These are phyloP conservation scores for Eciton burchellii DNA, from an alignment of 1,140 invertebrate species.

Conservation along the genomic window DNA sequence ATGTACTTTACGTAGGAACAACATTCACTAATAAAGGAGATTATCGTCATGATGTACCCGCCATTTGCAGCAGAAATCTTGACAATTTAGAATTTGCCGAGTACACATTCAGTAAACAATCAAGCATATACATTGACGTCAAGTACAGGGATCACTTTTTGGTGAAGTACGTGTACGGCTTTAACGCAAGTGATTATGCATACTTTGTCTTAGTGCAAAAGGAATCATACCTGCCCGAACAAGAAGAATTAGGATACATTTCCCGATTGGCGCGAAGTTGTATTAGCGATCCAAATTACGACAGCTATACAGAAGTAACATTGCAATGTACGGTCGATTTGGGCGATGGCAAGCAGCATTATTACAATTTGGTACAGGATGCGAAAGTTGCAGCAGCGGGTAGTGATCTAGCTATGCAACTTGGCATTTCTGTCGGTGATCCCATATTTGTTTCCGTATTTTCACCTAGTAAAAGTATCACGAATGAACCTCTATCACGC, in stretches of 20 bases:
- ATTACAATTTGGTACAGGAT: conserved; percentile 96
- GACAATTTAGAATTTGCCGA: conserved; percentile 92
- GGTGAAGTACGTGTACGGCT: conserved; percentile 98
- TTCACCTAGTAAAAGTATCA: conserved; percentile 93
- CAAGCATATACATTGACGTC: conserved; percentile 95
- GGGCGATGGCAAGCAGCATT: conserved; percentile 80
- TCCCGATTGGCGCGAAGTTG: conserved; percentile 96
- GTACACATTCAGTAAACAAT: conserved; percentile 94
- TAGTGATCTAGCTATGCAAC: conserved; percentile 91
- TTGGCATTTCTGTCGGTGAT: conserved; percentile 92
- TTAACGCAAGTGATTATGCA: conserved; percentile 96
- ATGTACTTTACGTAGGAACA: conserved; percentile 97
- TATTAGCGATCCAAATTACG: conserved; percentile 97
- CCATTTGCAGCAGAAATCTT: conserved; percentile 94
- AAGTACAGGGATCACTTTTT: conserved; percentile 97
- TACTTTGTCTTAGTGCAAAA: conserved; percentile 98
- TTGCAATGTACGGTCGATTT: conserved; percentile 91
- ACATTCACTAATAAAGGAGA: conserved; percentile 97
- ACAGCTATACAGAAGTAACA: conserved; percentile 98
- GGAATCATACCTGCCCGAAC: conserved; percentile 93
- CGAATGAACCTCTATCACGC: conserved; percentile 90
- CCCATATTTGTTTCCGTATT: conserved; percentile 94
- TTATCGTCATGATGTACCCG: conserved; percentile 97
- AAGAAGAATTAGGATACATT: conserved; percentile 95
- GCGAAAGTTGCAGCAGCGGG: conserved; percentile 94